Conservation (phyloP, 1,140 invertebrate genomes). For the Scylla paramamosain region DNA sequence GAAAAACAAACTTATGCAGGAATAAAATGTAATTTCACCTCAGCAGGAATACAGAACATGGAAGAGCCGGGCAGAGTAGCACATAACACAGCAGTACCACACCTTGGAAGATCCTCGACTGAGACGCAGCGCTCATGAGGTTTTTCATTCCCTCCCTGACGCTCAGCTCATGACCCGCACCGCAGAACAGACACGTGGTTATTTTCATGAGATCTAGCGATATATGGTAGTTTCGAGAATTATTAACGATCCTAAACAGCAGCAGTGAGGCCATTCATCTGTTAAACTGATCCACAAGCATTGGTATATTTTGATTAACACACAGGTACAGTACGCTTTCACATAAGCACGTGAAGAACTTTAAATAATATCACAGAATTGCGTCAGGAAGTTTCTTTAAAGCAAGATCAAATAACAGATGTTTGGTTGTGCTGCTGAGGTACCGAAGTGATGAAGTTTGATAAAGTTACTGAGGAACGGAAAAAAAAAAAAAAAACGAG, state of each 20-base stretch:
- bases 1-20: background rate
- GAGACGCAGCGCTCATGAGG: background rate
- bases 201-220: constrained; percentile 6
- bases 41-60: constrained; percentile 9
- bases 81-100: background rate
- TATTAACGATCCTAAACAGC: background rate
- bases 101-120: constrained; percentile 1
- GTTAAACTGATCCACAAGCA: background rate
- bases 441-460: background rate
- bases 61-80: constrained; percentile 17
- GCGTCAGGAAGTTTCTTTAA: background rate
- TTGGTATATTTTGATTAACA: background rate
- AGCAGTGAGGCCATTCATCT: constrained; percentile 4
- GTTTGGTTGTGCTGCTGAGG: background rate
- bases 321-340: background rate
- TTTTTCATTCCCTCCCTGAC: background rate
- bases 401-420: background rate
- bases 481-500: background rate
- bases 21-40: background rate
- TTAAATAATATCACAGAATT: background rate
- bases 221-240: background rate
- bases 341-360: background rate
- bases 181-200: background rate
- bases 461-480: background rate
- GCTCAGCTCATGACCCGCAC: background rate